Evolutionary conservation across 2,797 vertebrate species (phyloP), one percentile per base, ranked within the genome.

Genomic region (Coreius guichenoti): DNA sequence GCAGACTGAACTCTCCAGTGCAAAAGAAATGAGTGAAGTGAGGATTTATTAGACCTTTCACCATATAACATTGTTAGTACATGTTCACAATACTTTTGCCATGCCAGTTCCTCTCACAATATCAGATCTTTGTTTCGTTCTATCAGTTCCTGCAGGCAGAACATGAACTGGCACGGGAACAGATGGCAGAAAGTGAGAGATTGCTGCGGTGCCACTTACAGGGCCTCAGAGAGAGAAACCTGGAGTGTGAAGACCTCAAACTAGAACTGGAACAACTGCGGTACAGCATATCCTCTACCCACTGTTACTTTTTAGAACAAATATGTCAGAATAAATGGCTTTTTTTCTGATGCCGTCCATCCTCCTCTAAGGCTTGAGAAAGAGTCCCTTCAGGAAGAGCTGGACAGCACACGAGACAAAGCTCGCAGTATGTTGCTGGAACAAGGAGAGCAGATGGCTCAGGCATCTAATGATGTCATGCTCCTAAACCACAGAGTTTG

Each of bases 131-230:
- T 76, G 49, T 51, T 23, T 87, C 11, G 70, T 83, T 83, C 47
- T 8, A 8, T 61, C 83, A 99, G 98, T 99, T 98, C 92, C 90
- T 98, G 5, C 94, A 98, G 86, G 93, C 96, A 89, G 98, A 99
- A 92, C 98, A 96, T 80, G 91, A 92, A 54, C 81, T 97, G 87
- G 93, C 91, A 80, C 94, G 93, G 76, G 93, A 95, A 3, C 97
- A 99, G 91, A 88, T 97, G 84, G 77, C 79, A 16, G 97, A 99
- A 91, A 95, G 95, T 2, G 97, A 99, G 83, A 82, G 68, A 47
- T 86, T 92, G 73, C 87, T 97, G 87, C 94, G 93, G 63, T 91
- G 89, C 49, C 94, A 96, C 0, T 92, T 96, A 82, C 93, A 95
- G 23, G 85, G 89, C 0, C 95, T 99, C 43, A 92, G 96, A 45